Conservation (phyloP, 2,888 invertebrate genomes). For the Epinotia nisella region DNA sequence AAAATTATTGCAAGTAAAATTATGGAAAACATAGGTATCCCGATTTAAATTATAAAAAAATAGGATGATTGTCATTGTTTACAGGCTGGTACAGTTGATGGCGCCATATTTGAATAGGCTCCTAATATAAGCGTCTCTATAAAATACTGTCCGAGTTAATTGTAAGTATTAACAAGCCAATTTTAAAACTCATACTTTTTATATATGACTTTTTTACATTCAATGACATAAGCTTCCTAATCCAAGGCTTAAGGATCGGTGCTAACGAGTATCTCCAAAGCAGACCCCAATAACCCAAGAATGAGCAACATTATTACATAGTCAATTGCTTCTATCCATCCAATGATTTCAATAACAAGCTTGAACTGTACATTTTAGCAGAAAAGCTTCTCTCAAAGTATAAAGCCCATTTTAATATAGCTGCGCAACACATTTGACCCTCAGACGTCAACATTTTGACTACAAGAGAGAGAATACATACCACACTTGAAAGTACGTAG, state of each 20-base stretch:
- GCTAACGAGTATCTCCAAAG: conserved; percentile 5
- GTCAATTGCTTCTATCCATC: neutral
- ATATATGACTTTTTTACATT: neutral
- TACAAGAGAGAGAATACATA: neutral
- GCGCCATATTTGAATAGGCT: neutral
- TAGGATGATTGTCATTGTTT: neutral
- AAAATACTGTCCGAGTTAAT: no score
- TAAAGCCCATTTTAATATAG: neutral
- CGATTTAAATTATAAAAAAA: no score
- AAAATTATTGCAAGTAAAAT: no score
- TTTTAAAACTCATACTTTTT: no score
- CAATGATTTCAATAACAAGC: conserved; percentile 5
- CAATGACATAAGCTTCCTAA: neutral
- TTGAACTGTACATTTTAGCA: conserved; percentile 7
- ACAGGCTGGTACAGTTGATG: neutral
- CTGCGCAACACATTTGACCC: neutral
- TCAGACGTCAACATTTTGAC: neutral
- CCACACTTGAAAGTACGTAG: no score
- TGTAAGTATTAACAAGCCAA: no score
- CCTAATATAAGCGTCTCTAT: no score
- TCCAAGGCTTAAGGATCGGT: neutral
- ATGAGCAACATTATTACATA: conserved; percentile 19
- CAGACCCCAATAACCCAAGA: conserved; percentile 13
- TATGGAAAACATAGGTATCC: no score
- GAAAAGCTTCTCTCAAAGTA: conserved; percentile 2